These are phyloP conservation scores for Rhagonycha fulva DNA, from an alignment of 2,888 invertebrate genomes.

Conservation along the genomic window DNA sequence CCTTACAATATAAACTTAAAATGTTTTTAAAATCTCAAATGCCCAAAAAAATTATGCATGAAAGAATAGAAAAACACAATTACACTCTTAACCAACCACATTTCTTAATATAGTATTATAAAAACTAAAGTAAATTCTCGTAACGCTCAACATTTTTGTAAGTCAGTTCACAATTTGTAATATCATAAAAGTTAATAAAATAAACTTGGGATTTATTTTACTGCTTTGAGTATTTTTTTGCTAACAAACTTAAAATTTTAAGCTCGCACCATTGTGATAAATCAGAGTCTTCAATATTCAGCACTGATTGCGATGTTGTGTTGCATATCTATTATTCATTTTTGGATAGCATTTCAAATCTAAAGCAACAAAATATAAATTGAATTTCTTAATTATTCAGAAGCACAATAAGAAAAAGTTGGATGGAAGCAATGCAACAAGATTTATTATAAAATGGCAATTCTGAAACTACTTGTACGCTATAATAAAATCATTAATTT, in stretches of 20 bases:
- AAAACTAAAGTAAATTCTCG: background rate
- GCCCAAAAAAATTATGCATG: background rate
- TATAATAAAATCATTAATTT: background rate
- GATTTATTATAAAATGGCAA: background rate
- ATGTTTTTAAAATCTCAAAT: background rate
- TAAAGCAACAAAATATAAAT: background rate
- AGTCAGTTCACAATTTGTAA: background rate
- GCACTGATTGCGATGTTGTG: background rate
- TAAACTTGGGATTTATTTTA: background rate
- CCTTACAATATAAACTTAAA: background rate
- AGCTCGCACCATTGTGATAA: background rate
- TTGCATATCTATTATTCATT: background rate
- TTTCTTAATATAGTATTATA: background rate
- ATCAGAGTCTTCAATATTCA: background rate
- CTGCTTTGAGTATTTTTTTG: background rate
- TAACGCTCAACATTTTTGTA: background rate
- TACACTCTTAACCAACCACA: background rate
- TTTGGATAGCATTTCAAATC: background rate
- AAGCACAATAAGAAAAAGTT: background rate
- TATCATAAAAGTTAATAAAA: background rate
- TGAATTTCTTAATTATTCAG: background rate
- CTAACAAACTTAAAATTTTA: slow-evolving; percentile 3
- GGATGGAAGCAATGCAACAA: background rate
- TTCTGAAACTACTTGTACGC: background rate
- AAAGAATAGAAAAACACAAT: background rate